Conservation (phyloP, 2,113 vertebrate genomes). For the Pedetes capensis region DNA sequence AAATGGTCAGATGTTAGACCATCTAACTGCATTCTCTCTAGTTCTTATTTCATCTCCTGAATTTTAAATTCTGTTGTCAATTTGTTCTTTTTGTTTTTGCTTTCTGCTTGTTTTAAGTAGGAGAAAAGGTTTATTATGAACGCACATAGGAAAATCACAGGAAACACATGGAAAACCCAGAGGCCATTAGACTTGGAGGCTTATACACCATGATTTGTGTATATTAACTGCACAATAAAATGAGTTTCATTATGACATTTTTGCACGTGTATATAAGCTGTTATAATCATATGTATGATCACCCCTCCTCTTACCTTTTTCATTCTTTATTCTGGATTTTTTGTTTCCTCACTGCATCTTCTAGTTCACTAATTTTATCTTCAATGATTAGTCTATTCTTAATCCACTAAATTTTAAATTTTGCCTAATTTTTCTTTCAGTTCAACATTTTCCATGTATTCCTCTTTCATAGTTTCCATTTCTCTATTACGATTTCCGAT, state of each 20-base stretch:
- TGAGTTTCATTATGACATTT: too few relatives aligned
- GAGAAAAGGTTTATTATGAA: too few relatives aligned
- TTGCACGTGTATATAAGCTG: too few relatives aligned
- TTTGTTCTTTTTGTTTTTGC: too few relatives aligned
- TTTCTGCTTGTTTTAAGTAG: too few relatives aligned
- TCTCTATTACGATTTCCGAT: neutral
- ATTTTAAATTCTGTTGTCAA: neutral
- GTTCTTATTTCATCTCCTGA: neutral
- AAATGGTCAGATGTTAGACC: neutral
- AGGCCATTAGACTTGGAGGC: too few relatives aligned
- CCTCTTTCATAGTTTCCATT: neutral
- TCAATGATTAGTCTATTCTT: neutral
- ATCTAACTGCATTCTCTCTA: neutral
- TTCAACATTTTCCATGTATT: neutral
- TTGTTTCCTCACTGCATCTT: neutral
- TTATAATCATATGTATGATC: too few relatives aligned
- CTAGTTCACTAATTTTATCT: neutral
- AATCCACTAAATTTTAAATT: neutral
- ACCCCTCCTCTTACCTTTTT: too few relatives aligned
- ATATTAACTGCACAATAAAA: too few relatives aligned
- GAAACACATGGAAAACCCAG: too few relatives aligned
- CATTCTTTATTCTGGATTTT: neutral
- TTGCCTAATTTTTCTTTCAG: neutral
- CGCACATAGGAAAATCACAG: too few relatives aligned
- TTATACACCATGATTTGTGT: too few relatives aligned